phyloP scores from a whole-genome alignment of 2,888 invertebrate species.

The Melanostoma mellinum region DNA sequence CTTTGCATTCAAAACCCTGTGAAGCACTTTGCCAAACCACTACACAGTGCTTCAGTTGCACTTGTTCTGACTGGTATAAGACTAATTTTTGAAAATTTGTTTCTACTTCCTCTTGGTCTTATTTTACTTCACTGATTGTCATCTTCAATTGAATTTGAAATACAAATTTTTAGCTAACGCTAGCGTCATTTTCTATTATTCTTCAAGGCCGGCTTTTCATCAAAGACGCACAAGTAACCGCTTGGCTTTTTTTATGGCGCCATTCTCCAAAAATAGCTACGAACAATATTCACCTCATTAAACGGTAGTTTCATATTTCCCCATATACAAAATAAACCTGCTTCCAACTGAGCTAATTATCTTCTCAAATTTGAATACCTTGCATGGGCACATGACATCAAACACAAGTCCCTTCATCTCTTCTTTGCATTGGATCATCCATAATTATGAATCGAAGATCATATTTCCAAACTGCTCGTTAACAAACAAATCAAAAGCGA shows the following conservation, averaged over 20 bases:
- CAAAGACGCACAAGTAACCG: no score
- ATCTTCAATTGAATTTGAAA: no score
- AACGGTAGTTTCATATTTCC: constrained; percentile 31
- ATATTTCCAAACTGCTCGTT: constrained; percentile 29
- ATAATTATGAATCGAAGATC: constrained; percentile 56
- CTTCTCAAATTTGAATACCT: constrained; percentile 56
- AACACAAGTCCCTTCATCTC: constrained; percentile 30
- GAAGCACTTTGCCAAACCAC: no score
- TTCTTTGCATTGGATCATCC: neutral
- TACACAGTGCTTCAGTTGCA: no score
- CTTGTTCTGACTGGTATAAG: no score
- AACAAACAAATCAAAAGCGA: constrained; percentile 37
- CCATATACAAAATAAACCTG: constrained; percentile 23
- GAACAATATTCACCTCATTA: constrained; percentile 25
- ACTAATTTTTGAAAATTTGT: no score
- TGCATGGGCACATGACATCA: constrained; percentile 65
- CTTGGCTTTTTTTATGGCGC: constrained; percentile 6
- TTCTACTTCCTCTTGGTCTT: no score
- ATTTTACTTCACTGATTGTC: no score
- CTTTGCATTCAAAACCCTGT: no score
- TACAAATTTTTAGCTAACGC: no score
- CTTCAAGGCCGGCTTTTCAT: no score
- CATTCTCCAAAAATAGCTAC: constrained; percentile 12
- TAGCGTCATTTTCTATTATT: no score
- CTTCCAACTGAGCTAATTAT: constrained; percentile 62